phyloP scores from a whole-genome alignment of 2,113 vertebrate species.

The Bucco capensis region DNA sequence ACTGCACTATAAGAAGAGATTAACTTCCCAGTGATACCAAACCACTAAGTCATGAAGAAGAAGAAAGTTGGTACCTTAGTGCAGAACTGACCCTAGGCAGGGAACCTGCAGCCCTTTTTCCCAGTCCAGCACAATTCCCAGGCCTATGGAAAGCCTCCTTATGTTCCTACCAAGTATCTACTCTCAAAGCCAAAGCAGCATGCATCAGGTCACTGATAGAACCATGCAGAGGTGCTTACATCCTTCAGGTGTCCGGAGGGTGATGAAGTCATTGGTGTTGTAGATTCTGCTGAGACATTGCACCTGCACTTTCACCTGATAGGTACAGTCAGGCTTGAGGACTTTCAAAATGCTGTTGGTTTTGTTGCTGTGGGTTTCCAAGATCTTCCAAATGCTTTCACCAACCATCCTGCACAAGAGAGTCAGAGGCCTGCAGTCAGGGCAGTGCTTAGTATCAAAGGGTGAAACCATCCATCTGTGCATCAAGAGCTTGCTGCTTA shows the following conservation, averaged over 20 bases:
- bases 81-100: neutral
- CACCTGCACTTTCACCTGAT: slow-evolving; percentile 93
- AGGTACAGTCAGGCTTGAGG: slow-evolving; percentile 89
- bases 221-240: slow-evolving; percentile 75
- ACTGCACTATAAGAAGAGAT: neutral
- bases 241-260: slow-evolving; percentile 88
- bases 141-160: neutral
- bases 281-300: slow-evolving; percentile 89
- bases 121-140: neutral
- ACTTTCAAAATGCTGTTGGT: slow-evolving; percentile 83
- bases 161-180: rapidly evolving
- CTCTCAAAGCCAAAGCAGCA: neutral
- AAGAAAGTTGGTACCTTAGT: neutral
- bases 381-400: slow-evolving; percentile 82
- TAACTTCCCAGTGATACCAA: neutral
- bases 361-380: slow-evolving; percentile 96
- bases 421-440: neutral
- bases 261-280: slow-evolving; percentile 89
- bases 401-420: slow-evolving; percentile 78
- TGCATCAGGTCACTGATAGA: rapidly evolving
- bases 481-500: neutral
- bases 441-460: neutral
- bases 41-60: neutral
- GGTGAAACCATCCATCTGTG: neutral
- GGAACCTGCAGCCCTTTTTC: neutral